Evolutionary conservation across 2,888 invertebrate genomes (phyloP).

Genomic region (Escarpia spicata): DNA sequence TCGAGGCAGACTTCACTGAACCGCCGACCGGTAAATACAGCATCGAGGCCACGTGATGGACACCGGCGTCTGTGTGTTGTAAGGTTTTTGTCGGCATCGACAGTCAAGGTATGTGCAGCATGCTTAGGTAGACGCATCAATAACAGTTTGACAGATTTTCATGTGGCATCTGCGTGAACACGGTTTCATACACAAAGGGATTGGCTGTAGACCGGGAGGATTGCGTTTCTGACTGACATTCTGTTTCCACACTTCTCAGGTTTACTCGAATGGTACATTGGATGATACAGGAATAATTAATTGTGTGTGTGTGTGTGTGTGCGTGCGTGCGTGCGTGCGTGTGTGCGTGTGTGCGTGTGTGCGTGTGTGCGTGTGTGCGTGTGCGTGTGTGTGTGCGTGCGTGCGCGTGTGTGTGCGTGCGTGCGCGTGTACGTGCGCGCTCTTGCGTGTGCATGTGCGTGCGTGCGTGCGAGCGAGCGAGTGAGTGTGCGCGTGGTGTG

Average conservation of each 20-base stretch:
- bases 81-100: background rate
- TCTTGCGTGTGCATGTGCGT: too few species aligned
- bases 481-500: too few species aligned
- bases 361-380: too few species aligned
- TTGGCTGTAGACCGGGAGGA: background rate
- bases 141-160: background rate
- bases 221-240: background rate
- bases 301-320: too few species aligned
- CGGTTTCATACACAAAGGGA: background rate
- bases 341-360: too few species aligned
- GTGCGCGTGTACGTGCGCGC: too few species aligned
- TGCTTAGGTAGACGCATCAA: background rate
- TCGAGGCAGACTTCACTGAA: background rate
- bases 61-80: conserved; percentile 1
- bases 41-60: background rate
- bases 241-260: background rate
- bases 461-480: too few species aligned
- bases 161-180: background rate
- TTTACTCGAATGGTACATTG: background rate
- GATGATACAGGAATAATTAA: background rate
- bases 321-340: too few species aligned
- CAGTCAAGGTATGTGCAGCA: background rate
- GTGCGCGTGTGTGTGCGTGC: too few species aligned
- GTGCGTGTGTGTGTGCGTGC: too few species aligned
- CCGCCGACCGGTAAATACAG: background rate